phyloP scores from a whole-genome alignment of 2,797 vertebrate genomes.

The Spondyliosoma cantharus region DNA sequence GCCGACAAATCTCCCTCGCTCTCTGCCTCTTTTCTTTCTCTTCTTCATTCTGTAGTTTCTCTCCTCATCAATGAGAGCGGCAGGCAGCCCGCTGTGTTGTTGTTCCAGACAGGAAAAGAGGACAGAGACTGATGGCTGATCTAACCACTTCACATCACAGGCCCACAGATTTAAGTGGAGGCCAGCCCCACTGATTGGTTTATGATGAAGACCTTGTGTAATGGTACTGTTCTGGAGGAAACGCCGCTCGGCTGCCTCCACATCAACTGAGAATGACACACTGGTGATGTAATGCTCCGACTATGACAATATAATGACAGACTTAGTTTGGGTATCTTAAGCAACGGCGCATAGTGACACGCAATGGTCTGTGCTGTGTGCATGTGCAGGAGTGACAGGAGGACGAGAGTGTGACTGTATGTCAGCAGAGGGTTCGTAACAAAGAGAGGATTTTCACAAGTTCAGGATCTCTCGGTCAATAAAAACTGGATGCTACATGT shows the following conservation, averaged over 20 bases:
- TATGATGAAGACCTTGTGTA: conserved; percentile 63
- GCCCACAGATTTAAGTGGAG: conserved; percentile 54
- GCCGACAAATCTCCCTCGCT: conserved; percentile 21
- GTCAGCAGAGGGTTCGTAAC: not conserved
- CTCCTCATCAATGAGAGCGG: conserved; percentile 19
- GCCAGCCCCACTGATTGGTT: conserved; percentile 40
- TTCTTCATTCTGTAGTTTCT: not conserved
- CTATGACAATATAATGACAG: conserved; percentile 74
- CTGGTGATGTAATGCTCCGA: conserved; percentile 70
- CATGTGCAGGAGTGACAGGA: conserved; percentile 7
- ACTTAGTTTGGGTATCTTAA: conserved; percentile 50
- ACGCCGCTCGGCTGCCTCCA: conserved; percentile 35
- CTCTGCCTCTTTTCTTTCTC: conserved; percentile 2
- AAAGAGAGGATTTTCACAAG: not conserved
- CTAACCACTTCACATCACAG: conserved; percentile 63
- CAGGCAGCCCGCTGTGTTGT: conserved; percentile 9
- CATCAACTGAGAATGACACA: conserved; percentile 53
- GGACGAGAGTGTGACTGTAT: not conserved
- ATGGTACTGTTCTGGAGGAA: conserved; percentile 49
- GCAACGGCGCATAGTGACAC: conserved; percentile 44
- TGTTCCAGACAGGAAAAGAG: conserved; percentile 43
- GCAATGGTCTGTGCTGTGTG: conserved; percentile 20
- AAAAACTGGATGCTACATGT: not conserved
- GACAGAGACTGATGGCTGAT: conserved; percentile 37
- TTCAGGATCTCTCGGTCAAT: not conserved